A percentile compares a stretch with the other conserved stretches of the same genome.
phyloP scores from a whole-genome alignment of 2,888 invertebrate species.

The Cynaeus angustus region DNA sequence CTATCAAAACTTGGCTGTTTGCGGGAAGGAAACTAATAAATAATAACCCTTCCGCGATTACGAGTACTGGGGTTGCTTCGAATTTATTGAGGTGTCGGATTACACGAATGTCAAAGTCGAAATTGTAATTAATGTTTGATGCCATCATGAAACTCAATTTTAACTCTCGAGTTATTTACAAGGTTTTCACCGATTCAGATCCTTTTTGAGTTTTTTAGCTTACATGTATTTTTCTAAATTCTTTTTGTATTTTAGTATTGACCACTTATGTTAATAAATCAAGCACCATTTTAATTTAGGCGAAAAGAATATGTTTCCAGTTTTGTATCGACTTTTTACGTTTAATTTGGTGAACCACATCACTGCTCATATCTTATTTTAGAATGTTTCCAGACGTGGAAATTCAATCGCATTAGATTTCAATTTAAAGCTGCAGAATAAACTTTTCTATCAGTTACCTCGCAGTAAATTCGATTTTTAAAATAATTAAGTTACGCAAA shows the following conservation, averaged over 20 bases:
- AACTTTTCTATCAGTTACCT: too few relatives aligned
- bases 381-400: conserved; percentile 23
- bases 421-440: too few relatives aligned
- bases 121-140: conserved; percentile 40
- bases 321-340: too few relatives aligned
- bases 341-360: conserved; percentile 20
- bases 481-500: too few relatives aligned
- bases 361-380: conserved; percentile 25
- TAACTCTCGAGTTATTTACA: too few relatives aligned
- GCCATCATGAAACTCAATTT: not conserved
- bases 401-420: not conserved
- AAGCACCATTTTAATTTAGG: too few relatives aligned
- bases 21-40: conserved; percentile 43
- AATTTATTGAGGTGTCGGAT: conserved; percentile 38
- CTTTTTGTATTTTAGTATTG: too few relatives aligned
- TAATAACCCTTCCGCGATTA: conserved; percentile 44
- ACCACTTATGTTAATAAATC: conserved; percentile 33
- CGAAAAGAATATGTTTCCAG: too few relatives aligned
- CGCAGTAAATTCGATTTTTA: too few relatives aligned
- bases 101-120: conserved; percentile 32
- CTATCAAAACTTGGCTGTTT: conserved; percentile 12
- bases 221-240: too few relatives aligned
- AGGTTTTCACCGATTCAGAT: too few relatives aligned
- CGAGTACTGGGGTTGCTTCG: conserved; percentile 19
- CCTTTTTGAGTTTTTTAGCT: too few relatives aligned